Base-by-base conservation (phyloP, 1,140 invertebrate genomes). In the Heliconius hermathena region DNA sequence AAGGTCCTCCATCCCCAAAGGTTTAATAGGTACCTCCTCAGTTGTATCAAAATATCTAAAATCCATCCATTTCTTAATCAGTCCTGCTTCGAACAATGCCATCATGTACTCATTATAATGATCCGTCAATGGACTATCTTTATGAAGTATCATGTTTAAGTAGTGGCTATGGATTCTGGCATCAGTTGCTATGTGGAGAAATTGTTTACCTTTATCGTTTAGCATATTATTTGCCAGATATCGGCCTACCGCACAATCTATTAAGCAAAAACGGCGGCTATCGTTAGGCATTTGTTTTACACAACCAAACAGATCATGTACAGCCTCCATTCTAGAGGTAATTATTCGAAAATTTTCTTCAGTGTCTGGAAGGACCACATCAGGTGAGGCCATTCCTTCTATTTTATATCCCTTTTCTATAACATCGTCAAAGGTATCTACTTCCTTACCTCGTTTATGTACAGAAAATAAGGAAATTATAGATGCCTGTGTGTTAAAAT, bases 381-480 rank as follows among this genome's bases (percentile, higher is more conserved):
- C 94, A 8, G 94, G 94, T 11, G 94, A 94, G 1, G 89, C 84
- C 57, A 94, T 87, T 3, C 91, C 94, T 88, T 95, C 89, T 38
- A 95, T 91, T 8, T 76, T 76, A 74, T 93, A 93, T 8, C 88
- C 89, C 22, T 88, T 94, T 77, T 90, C 87, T 71, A 92, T 84
- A 9, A 95, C 82, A 84, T 95, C 93, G 73, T 93, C 87, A 74
- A 94, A 94, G 3, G 94, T 94, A 54, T 95, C 87, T 4, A 94
- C 88, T 29, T 95, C 92, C 76, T 90, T 90, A 1, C 90, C 92
- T 78, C 90, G 87, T 52, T 90, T 94, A 22, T 88, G 83, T 11
- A 90, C 90, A 38, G 91, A 93, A 73, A 95, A 92, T 46, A 94
- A 90, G 16, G 94, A 94, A 78, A 93, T 90, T 54, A 95, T 94